Conservation (phyloP, 1,140 invertebrate species). For the Atopsyche davidsoni region DNA sequence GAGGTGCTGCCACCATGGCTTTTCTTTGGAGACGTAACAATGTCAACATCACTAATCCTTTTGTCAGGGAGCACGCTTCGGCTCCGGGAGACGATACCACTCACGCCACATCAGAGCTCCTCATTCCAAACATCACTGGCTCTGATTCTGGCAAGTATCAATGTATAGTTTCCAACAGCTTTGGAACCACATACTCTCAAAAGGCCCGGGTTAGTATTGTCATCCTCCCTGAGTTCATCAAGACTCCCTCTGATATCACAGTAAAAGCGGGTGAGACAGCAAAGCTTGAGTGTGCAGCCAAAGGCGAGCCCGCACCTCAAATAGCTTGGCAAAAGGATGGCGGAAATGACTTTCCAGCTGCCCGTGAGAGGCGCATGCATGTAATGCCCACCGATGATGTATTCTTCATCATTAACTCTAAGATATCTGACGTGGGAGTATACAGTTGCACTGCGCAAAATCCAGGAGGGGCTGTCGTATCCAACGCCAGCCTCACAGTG, state of each 20-base stretch:
- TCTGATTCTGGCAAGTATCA: conserved; percentile 83
- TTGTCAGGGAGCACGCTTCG: conserved; percentile 42
- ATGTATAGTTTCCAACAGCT: conserved; percentile 85
- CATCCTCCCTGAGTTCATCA: conserved; percentile 83
- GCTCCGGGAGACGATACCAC: conserved; percentile 39
- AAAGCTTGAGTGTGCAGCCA: conserved; percentile 83
- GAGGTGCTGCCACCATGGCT: conserved; percentile 48
- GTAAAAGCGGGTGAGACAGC: conserved; percentile 81
- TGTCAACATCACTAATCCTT: conserved; percentile 56
- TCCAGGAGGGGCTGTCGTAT: conserved; percentile 74
- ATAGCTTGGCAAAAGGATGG: conserved; percentile 92
- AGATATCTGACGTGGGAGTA: conserved; percentile 78
- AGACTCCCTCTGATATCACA: conserved; percentile 78
- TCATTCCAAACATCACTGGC: conserved; percentile 67
- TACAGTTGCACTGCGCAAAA: conserved; percentile 94
- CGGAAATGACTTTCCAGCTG: conserved; percentile 92
- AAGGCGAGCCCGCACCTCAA: conserved; percentile 80
- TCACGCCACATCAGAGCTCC: conserved; percentile 60
- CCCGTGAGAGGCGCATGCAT: conserved; percentile 85
- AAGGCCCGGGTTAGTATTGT: conserved; percentile 79
- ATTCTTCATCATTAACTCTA: conserved; percentile 88
- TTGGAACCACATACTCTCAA: conserved; percentile 82
- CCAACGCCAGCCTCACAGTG: conserved; percentile 85
- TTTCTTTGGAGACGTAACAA: conserved; percentile 90
- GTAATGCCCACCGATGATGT: conserved; percentile 87